phyloP scores from a whole-genome alignment of 2,113 vertebrate species.

The Alosa alosa region DNA sequence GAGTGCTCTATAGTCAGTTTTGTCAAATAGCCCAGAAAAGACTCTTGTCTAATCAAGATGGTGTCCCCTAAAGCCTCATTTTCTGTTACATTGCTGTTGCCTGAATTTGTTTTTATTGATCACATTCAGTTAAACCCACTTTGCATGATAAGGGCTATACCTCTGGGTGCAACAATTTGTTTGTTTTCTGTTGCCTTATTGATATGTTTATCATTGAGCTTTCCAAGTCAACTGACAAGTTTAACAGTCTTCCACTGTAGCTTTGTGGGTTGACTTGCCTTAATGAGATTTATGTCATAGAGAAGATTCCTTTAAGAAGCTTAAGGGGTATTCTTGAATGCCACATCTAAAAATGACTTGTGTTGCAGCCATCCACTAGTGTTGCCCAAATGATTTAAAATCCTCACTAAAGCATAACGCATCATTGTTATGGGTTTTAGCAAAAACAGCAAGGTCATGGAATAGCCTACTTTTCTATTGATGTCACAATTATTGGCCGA shows the following conservation, averaged over 20 bases:
- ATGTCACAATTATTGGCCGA: no score
- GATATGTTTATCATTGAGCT: constrained; percentile 10
- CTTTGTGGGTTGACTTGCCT: constrained; percentile 47
- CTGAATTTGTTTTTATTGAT: neutral
- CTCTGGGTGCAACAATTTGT: neutral
- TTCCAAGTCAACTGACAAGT: constrained; percentile 37
- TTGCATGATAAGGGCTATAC: neutral
- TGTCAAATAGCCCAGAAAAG: neutral
- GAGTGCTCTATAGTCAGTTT: no score
- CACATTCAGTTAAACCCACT: neutral
- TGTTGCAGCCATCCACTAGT: neutral
- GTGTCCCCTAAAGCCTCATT: neutral
- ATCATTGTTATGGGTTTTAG: neutral
- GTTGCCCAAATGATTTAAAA: neutral
- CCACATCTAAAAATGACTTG: constrained; percentile 28
- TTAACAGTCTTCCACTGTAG: constrained; percentile 44
- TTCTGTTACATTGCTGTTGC: neutral
- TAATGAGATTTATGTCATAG: constrained; percentile 53
- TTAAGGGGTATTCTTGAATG: constrained; percentile 41
- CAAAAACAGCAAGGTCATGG: no score
- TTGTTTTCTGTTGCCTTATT: neutral
- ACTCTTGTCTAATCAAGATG: neutral
- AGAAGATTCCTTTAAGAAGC: constrained; percentile 50
- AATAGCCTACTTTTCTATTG: no score
- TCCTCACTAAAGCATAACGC: no score